Percentiles rank a stretch among this genome's conserved stretches.
These are phyloP conservation scores for Nyctibius bracteatus DNA, from an alignment of 2,113 vertebrate genomes.

Conservation along the genomic window DNA sequence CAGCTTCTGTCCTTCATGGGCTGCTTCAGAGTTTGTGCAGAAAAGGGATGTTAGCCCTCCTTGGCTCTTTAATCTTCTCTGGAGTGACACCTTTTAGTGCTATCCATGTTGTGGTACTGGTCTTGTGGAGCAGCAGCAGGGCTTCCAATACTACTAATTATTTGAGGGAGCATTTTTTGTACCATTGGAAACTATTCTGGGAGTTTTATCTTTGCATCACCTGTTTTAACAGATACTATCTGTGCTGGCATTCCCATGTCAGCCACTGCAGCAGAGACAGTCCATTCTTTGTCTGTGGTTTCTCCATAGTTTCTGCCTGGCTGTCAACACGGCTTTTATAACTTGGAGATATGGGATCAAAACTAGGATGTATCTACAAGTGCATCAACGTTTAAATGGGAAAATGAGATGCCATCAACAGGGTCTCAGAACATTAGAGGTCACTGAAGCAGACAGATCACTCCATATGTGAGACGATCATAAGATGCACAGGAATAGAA, in stretches of 20 bases:
- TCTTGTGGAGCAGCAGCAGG: background rate
- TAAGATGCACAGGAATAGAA: background rate
- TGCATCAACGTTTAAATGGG: background rate
- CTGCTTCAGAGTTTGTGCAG: background rate
- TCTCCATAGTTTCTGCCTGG: background rate
- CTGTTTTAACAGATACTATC: background rate
- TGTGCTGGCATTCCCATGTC: background rate
- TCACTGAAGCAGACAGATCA: background rate
- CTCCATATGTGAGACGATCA: background rate
- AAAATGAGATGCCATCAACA: background rate
- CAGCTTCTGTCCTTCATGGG: background rate
- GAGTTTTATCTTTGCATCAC: background rate
- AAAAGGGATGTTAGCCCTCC: background rate
- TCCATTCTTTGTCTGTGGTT: background rate
- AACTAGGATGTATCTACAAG: background rate
- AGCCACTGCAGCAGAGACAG: background rate
- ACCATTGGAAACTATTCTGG: background rate
- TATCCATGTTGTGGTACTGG: background rate
- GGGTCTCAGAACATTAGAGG: background rate
- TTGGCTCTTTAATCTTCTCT: background rate
- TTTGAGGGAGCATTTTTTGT: background rate
- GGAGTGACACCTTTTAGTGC: background rate
- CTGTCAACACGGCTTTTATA: background rate
- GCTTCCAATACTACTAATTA: background rate
- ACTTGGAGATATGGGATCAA: background rate